These are phyloP conservation scores for Rhabdomys dilectus DNA, from an alignment of 2,113 vertebrate genomes.

Conservation along the genomic window DNA sequence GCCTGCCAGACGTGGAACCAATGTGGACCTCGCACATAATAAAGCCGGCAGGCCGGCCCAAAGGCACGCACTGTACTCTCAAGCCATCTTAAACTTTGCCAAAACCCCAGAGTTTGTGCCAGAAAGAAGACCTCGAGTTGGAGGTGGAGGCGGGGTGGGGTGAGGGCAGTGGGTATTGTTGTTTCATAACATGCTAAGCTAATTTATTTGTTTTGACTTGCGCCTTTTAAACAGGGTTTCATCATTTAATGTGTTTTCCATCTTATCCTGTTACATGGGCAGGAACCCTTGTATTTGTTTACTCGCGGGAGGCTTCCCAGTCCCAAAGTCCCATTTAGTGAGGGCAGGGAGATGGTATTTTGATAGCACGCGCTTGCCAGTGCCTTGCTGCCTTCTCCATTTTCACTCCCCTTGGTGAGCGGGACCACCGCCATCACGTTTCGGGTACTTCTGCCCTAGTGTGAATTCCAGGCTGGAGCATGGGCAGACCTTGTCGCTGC, in stretches of 20 bases:
- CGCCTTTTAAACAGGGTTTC: slow-evolving; percentile 80
- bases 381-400: neutral
- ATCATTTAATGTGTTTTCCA: slow-evolving; percentile 85
- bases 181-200: slow-evolving; percentile 84
- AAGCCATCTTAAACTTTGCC: slow-evolving; percentile 50
- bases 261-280: slow-evolving; percentile 77
- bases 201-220: slow-evolving; percentile 86
- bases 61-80: slow-evolving; percentile 54
- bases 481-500: accelerated
- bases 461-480: neutral
- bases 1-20: accelerated
- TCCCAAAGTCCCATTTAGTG: neutral
- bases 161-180: slow-evolving; percentile 69
- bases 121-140: slow-evolving; percentile 41
- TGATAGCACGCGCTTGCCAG: neutral
- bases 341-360: neutral
- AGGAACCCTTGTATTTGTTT: slow-evolving; percentile 69
- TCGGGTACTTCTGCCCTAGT: neutral
- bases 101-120: neutral
- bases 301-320: neutral
- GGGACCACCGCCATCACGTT: accelerated
- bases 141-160: neutral
- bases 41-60: neutral
- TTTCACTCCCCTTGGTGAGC: neutral
- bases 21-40: neutral